Conservation (phyloP, 2,888 invertebrate genomes). For the Sclerodermus sp. region DNA sequence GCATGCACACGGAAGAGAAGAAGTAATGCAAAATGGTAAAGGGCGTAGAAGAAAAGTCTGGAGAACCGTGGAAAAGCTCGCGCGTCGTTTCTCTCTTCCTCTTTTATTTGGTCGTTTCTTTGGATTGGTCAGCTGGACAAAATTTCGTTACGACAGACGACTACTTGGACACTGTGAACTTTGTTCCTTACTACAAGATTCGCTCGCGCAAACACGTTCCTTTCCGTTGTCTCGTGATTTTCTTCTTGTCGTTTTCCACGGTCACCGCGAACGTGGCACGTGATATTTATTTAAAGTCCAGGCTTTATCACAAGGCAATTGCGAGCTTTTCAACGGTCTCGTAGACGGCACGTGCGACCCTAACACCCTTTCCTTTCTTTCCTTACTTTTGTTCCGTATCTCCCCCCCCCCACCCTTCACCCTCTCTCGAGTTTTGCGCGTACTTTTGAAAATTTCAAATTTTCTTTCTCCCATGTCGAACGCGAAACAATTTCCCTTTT, state of each 20-base stretch:
- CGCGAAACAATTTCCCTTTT: neutral
- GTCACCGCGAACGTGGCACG: slow-evolving; percentile 12
- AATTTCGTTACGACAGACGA: slow-evolving; percentile 25
- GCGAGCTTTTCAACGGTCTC: slow-evolving; percentile 49
- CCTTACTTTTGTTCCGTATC: no score
- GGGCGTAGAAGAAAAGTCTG: no score
- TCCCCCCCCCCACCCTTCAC: no score
- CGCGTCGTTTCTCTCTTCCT: slow-evolving; percentile 44
- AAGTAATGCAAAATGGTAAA: no score
- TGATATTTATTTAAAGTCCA: slow-evolving; percentile 46
- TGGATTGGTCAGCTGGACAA: slow-evolving; percentile 58
- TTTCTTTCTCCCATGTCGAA: slow-evolving; percentile 16
- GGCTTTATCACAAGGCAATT: slow-evolving; percentile 56
- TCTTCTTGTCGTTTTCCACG: slow-evolving; percentile 1
- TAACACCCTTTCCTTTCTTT: no score
- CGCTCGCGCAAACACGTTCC: neutral
- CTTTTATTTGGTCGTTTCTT: slow-evolving; percentile 57
- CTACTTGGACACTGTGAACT: slow-evolving; percentile 6
- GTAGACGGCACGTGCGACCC: slow-evolving; percentile 26
- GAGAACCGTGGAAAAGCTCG: slow-evolving; percentile 45
- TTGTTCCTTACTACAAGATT: slow-evolving; percentile 1
- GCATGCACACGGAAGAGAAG: no score
- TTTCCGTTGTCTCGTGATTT: neutral
- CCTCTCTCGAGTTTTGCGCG: no score
- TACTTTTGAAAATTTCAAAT: no score